Base-by-base conservation (phyloP, 2,888 invertebrate species). In the Baronia brevicornis region DNA sequence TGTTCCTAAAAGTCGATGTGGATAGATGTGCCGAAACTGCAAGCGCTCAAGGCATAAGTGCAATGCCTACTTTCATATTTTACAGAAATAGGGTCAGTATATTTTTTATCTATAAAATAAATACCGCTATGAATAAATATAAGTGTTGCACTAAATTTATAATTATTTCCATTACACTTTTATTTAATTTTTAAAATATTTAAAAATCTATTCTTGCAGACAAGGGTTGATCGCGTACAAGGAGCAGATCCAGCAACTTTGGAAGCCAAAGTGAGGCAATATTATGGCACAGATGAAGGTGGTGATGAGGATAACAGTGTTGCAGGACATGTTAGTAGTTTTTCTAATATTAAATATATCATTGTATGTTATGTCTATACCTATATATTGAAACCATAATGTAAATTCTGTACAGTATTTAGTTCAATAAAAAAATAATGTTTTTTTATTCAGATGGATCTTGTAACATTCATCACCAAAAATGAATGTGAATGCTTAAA, bases 11-110 rank as follows among this genome's bases (percentile, higher is more conserved):
- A 79, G 94, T 99, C 4, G 97, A 97, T 71, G 97, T 98, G 8
- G 98, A 98, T 61, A 90, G 91, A 71, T 97, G 95, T 55, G 91
- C 91, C 49, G 96, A 95, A 50, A 94, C 94, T 5, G 96, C 98
- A 1, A 88, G 91, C 12, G 85, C 88, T 6, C 94, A 98, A 63
- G 95, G 95, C 32, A 94, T 99, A 20, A 91, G 91, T 34, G 96
- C 97, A 0, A 98, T 99, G 97, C 99, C 99, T 11, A 99, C 99
- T 0, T 99, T 99, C 63, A 90, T 97, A 48, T 96, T 98, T 64
- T 98, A 94, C 69, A 90, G 93, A 49, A 97, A 94, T 67, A 87
- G 90, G 64, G 90, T 91, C 68, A 44, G 33, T 36, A 17, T 10
- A 29, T 10, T 22, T 30, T 5, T 28, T 37, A 20, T 13, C 31